phyloP scores from a whole-genome alignment of 1,140 invertebrate species.

The Drosophila sp. region DNA sequence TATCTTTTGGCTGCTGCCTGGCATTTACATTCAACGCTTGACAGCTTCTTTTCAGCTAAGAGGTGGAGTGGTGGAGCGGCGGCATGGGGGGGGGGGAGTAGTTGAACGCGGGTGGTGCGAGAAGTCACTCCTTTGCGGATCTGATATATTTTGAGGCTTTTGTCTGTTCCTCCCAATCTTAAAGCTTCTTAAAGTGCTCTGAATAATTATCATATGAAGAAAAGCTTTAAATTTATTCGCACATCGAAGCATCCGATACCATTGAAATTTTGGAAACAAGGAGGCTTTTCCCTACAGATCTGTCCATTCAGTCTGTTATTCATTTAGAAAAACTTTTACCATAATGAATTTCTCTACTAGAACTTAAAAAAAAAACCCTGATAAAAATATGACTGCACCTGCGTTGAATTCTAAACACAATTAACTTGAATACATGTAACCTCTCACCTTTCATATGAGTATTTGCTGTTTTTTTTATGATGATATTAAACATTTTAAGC shows the following conservation, averaged over 20 bases:
- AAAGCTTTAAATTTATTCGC: too few relatives aligned
- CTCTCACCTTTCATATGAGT: too few relatives aligned
- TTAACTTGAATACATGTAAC: too few relatives aligned
- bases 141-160: conserved; percentile 41
- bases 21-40: conserved; percentile 79
- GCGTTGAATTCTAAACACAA: background rate
- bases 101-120: conserved; percentile 13
- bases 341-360: too few relatives aligned
- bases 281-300: too few relatives aligned
- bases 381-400: background rate
- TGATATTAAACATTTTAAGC: background rate
- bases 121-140: conserved; percentile 45
- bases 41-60: conserved; percentile 63
- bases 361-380: too few relatives aligned
- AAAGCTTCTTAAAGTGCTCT: conserved; percentile 35
- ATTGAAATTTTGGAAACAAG: too few relatives aligned
- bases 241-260: too few relatives aligned
- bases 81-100: background rate
- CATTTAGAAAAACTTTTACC: too few relatives aligned
- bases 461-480: too few relatives aligned
- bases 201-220: conserved; percentile 39
- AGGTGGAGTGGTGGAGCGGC: conserved; percentile 8
- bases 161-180: conserved; percentile 5
- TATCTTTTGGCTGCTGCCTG: conserved; percentile 75
- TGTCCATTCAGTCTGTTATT: too few relatives aligned